Percentiles rank a stretch among this genome's conserved stretches.
Evolutionary conservation across 92 coral and sea anemone genomes (phyloP).

Genomic region (Diadumene lineata): DNA sequence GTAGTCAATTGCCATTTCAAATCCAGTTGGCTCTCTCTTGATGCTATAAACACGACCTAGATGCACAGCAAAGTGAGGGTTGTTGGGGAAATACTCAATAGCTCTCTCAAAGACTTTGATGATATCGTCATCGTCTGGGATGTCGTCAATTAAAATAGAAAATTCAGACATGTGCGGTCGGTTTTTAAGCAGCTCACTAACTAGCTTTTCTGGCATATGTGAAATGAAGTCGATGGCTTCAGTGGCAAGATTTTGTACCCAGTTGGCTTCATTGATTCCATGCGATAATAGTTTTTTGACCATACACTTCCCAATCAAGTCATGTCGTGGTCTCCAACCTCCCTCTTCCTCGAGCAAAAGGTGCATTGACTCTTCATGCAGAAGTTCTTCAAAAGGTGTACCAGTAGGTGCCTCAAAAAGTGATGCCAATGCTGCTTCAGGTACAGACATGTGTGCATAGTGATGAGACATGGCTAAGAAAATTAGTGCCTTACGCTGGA

Average conservation of each 20-base stretch:
- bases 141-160: conserved; percentile 36
- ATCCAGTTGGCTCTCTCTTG: conserved; percentile 35
- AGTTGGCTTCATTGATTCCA: conserved; percentile 40
- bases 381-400: conserved; percentile 16
- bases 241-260: conserved; percentile 46
- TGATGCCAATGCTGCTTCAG: conserved; percentile 17
- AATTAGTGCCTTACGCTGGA: conserved; percentile 29
- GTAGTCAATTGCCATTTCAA: conserved; percentile 47
- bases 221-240: conserved; percentile 38
- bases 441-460: conserved; percentile 44
- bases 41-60: conserved; percentile 67
- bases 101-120: conserved; percentile 55
- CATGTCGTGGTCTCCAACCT: conserved; percentile 60
- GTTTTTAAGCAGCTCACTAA: conserved; percentile 29
- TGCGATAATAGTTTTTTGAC: conserved; percentile 33
- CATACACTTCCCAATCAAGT: conserved; percentile 23
- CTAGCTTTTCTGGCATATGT: conserved; percentile 43
- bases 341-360: conserved; percentile 59
- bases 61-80: conserved; percentile 53
- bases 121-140: conserved; percentile 59
- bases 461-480: conserved; percentile 60
- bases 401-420: conserved; percentile 20
- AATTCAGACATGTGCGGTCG: conserved; percentile 22
- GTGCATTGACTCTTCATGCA: conserved; percentile 28
- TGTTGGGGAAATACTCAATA: conserved; percentile 41